These are phyloP conservation scores for Protodeltote pygarga DNA, from an alignment of 2,888 invertebrate species.

Conservation along the genomic window DNA sequence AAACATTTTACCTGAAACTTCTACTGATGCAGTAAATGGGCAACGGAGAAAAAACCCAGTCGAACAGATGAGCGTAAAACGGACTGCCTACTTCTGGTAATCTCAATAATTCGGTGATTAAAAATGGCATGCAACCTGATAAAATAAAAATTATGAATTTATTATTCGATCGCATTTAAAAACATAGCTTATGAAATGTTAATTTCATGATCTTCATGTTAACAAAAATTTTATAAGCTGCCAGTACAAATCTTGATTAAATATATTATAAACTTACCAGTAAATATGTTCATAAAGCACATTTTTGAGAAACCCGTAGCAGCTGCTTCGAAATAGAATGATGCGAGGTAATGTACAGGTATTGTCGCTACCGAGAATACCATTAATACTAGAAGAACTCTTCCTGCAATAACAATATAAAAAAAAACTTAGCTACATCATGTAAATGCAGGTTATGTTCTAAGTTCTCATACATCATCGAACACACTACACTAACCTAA, in stretches of 20 bases:
- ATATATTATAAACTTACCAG: conserved; percentile 57
- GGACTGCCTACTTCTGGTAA: conserved; percentile 89
- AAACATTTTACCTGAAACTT: conserved; percentile 73
- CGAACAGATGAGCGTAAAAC: conserved; percentile 88
- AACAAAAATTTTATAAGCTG: conserved; percentile 18
- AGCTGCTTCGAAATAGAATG: conserved; percentile 90
- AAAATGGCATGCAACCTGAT: conserved; percentile 90
- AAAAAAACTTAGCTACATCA: not conserved
- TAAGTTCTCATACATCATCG: not conserved
- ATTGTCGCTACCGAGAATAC: conserved; percentile 90
- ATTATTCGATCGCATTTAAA: conserved; percentile 24
- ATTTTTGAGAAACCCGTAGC: conserved; percentile 92
- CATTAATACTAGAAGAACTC: conserved; percentile 88
- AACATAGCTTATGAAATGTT: conserved; percentile 17
- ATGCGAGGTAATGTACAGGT: conserved; percentile 91
- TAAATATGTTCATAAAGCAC: conserved; percentile 91
- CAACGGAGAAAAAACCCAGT: conserved; percentile 90
- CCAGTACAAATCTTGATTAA: conserved; percentile 3
- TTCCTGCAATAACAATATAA: conserved; percentile 70
- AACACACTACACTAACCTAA: conserved; percentile 74
- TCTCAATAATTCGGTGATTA: conserved; percentile 90
- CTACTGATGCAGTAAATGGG: conserved; percentile 88
- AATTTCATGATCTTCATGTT: conserved; percentile 10
- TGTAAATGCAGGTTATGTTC: not conserved
- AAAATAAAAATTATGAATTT: conserved; percentile 42